Conservation (phyloP, 1,140 invertebrate species). For the Parasteatoda tepidariorum region DNA sequence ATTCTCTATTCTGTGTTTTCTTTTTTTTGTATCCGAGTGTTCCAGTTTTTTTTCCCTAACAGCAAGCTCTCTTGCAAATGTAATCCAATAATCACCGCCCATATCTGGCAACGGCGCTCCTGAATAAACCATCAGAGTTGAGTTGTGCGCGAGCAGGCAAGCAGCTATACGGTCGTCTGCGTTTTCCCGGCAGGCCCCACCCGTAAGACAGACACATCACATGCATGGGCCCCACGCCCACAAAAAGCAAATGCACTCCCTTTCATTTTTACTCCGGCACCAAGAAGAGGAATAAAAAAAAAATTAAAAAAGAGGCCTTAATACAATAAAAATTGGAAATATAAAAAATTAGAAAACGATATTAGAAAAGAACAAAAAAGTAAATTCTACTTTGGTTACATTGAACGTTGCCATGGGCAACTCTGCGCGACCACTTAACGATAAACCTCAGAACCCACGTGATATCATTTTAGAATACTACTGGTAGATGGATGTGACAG, state of each 20-base stretch:
- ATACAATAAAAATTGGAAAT: conserved; percentile 23
- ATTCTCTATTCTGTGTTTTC: conserved; percentile 3
- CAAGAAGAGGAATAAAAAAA: conserved; percentile 7
- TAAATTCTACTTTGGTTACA: conserved; percentile 49
- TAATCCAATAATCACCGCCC: conserved; percentile 54
- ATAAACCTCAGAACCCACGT: conserved; percentile 44
- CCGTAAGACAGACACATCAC: conserved; percentile 20
- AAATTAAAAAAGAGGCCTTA: not conserved
- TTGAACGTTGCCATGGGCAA: conserved; percentile 57
- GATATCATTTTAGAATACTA: conserved; percentile 10
- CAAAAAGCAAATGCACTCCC: conserved; percentile 4
- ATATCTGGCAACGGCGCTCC: conserved; percentile 17
- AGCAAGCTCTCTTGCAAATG: conserved; percentile 8
- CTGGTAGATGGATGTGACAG: not conserved
- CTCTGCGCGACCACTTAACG: conserved; percentile 58
- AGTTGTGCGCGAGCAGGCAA: conserved; percentile 44
- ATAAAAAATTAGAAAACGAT: not conserved
- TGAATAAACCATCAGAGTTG: conserved; percentile 54
- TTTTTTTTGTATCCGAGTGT: not conserved
- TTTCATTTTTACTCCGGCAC: not conserved
- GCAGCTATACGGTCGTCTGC: conserved; percentile 36
- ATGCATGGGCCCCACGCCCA: conserved; percentile 20
- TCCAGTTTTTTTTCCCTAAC: not conserved
- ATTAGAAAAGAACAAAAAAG: not conserved
- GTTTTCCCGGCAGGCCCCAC: conserved; percentile 4